phyloP scores from a whole-genome alignment of 2,113 vertebrate genomes.

The Astur gentilis region DNA sequence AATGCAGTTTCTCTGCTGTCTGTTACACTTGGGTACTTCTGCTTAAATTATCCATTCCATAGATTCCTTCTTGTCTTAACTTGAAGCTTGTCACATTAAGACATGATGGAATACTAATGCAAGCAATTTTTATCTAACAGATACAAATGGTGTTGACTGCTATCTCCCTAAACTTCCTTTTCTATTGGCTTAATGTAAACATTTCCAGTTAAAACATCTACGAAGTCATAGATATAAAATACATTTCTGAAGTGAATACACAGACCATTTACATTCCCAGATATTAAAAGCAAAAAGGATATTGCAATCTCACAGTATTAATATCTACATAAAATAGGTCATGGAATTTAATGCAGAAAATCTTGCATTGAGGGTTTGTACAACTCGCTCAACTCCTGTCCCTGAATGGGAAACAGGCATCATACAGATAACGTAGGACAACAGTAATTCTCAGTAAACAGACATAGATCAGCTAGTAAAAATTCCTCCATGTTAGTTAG shows the following conservation, averaged over 20 bases:
- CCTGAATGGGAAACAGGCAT: not conserved
- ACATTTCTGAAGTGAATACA: not conserved
- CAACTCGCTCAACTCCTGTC: not conserved
- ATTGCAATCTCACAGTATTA: not conserved
- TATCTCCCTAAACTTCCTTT: not conserved
- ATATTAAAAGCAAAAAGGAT: not conserved
- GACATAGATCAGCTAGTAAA: not conserved
- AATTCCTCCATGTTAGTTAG: not conserved
- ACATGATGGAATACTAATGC: not conserved
- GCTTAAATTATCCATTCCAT: conserved; percentile 22
- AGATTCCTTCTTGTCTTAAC: conserved; percentile 3
- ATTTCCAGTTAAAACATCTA: not conserved
- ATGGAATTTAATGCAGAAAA: not conserved
- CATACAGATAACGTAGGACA: not conserved
- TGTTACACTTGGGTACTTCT: conserved; percentile 24
- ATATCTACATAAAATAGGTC: not conserved
- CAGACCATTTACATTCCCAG: not conserved
- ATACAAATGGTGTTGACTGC: conserved; percentile 10
- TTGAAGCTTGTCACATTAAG: conserved; percentile 44
- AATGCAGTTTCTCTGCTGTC: not conserved
- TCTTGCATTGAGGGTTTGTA: not conserved
- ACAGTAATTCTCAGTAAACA: not conserved
- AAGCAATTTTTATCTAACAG: conserved; percentile 27
- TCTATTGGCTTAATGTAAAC: not conserved
- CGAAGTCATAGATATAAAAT: not conserved